Evolutionary conservation across 2,888 invertebrate genomes (phyloP).

Genomic region (Electrophaes corylata): DNA sequence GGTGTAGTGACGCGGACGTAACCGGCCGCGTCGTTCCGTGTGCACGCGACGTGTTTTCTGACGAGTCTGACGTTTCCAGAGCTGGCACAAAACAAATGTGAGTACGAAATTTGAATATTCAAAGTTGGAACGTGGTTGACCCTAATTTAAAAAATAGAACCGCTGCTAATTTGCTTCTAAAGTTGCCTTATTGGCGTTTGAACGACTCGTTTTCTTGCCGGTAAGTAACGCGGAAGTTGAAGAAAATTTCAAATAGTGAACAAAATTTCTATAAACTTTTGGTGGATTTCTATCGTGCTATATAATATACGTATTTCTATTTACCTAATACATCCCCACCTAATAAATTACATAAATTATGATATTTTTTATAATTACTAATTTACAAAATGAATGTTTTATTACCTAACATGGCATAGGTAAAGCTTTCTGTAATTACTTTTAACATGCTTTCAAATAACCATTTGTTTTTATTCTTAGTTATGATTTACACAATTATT

Average conservation of each 20-base stretch:
- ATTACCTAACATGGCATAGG: too few relatives aligned
- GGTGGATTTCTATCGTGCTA: neutral
- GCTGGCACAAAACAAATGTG: conserved; percentile 62
- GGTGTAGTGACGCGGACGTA: conserved; percentile 62
- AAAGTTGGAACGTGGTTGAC: conserved; percentile 44
- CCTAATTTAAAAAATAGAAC: conserved; percentile 42
- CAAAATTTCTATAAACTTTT: neutral
- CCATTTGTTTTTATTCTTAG: too few relatives aligned
- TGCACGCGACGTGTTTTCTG: conserved; percentile 60
- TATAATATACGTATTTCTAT: too few relatives aligned
- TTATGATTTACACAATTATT: too few relatives aligned
- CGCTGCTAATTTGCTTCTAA: conserved; percentile 29
- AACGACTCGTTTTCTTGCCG: conserved; percentile 33
- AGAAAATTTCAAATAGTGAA: neutral
- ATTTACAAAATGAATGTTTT: neutral
- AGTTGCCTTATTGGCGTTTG: conserved; percentile 30
- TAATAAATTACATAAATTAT: neutral
- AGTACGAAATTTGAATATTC: conserved; percentile 70
- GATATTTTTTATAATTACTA: neutral
- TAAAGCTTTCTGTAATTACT: too few relatives aligned
- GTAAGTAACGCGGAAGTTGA: conserved; percentile 31
- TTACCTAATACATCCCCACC: neutral
- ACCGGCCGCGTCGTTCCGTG: conserved; percentile 60
- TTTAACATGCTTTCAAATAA: too few relatives aligned
- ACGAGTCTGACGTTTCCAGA: conserved; percentile 65